phyloP scores from a whole-genome alignment of 1,140 invertebrate species.

The Ooceraea biroi region DNA sequence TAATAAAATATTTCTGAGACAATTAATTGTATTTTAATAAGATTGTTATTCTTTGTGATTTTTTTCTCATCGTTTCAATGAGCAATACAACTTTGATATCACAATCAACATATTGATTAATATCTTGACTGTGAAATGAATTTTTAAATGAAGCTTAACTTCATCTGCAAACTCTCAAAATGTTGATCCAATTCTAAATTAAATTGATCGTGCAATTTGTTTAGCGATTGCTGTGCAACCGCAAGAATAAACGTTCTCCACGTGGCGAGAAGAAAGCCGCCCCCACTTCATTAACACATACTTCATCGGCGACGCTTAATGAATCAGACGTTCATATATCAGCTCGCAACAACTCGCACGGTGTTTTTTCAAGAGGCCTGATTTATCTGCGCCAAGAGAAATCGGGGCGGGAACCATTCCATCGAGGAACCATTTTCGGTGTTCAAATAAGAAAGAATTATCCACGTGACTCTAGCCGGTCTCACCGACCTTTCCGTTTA shows the following conservation, averaged over 20 bases:
- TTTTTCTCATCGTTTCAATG: background rate
- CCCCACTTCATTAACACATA: constrained; percentile 74
- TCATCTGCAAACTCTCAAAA: no score
- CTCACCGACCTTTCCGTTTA: background rate
- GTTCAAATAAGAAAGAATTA: constrained; percentile 58
- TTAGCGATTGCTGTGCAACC: background rate
- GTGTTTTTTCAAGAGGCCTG: constrained; percentile 67
- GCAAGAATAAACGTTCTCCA: constrained; percentile 52
- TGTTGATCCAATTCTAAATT: no score
- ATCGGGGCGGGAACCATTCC: background rate
- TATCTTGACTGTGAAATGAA: no score
- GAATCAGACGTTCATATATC: constrained; percentile 73
- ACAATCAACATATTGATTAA: background rate
- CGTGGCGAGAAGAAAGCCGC: constrained; percentile 27
- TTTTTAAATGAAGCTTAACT: no score
- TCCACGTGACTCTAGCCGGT: constrained; percentile 4
- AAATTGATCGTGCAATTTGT: background rate
- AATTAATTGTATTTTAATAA: background rate
- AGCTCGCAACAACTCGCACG: constrained; percentile 54
- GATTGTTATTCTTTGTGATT: background rate
- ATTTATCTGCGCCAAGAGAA: constrained; percentile 67
- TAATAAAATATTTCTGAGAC: background rate
- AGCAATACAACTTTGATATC: background rate
- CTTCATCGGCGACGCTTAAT: constrained; percentile 70
- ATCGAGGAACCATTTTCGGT: constrained; percentile 62